Percentiles rank a stretch among this genome's conserved stretches.
Evolutionary conservation across 92 coral and sea anemone genomes (phyloP).

Genomic region (Palythoa heliodiscus): DNA sequence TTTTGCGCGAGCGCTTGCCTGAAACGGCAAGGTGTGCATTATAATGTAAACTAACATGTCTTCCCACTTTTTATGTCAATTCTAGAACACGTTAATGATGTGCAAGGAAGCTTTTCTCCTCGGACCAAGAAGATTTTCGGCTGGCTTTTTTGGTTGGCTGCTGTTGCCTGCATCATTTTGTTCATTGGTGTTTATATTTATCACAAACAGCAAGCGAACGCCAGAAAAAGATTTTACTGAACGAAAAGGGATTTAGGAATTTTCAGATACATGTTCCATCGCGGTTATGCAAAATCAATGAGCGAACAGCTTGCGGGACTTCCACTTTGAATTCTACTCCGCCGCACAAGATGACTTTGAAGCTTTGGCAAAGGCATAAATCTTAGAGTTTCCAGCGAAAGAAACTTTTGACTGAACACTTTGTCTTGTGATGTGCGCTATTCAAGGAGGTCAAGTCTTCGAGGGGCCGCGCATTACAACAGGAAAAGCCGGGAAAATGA

Average conservation of each 20-base stretch:
- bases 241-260: not conserved
- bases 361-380: not conserved
- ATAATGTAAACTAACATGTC: not conserved
- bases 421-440: too few relatives aligned
- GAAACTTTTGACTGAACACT: too few relatives aligned
- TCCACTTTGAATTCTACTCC: not conserved
- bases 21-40: too few relatives aligned
- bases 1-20: too few relatives aligned
- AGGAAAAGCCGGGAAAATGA: too few relatives aligned
- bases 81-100: slow-evolving; percentile 84
- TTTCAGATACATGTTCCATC: not conserved
- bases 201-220: slow-evolving; percentile 89
- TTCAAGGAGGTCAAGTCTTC: too few relatives aligned
- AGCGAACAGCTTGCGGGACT: not conserved
- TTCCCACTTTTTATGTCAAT: not conserved
- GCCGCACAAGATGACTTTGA: not conserved
- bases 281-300: not conserved
- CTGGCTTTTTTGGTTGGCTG: slow-evolving; percentile 91
- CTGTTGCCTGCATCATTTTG: slow-evolving; percentile 61
- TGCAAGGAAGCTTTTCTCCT: slow-evolving; percentile 85
- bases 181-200: slow-evolving; percentile 79
- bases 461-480: too few relatives aligned
- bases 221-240: slow-evolving; percentile 87
- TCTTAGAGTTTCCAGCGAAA: not conserved
- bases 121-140: slow-evolving; percentile 78